These are phyloP conservation scores for Psylliodes chrysocephalus DNA, from an alignment of 2,888 invertebrate species.

Conservation along the genomic window DNA sequence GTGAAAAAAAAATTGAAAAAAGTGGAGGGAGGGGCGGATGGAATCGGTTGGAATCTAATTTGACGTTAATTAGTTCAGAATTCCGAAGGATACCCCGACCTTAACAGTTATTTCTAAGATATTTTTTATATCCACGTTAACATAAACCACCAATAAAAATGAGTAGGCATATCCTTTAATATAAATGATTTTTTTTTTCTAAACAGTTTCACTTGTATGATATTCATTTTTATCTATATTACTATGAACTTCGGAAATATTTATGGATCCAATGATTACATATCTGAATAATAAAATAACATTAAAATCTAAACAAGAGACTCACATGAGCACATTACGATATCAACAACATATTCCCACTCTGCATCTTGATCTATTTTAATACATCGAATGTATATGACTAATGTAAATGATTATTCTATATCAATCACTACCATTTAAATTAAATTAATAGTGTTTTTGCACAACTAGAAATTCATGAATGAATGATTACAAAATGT, in stretches of 20 bases:
- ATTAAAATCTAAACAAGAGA: background rate
- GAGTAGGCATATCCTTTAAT: background rate
- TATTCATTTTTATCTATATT: background rate
- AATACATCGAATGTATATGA: background rate
- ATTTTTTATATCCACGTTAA: no score
- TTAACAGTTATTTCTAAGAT: no score
- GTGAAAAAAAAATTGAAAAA: no score
- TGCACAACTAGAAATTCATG: no score
- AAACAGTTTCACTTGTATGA: background rate
- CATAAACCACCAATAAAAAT: no score
- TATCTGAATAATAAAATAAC: conserved; percentile 1
- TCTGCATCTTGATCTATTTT: background rate
- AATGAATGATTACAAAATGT: no score
- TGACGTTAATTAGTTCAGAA: no score
- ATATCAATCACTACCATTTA: background rate
- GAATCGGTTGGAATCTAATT: no score
- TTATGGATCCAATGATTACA: background rate
- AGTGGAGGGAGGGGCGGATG: no score
- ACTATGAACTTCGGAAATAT: background rate
- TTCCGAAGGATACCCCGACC: no score
- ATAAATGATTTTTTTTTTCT: background rate
- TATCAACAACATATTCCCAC: background rate
- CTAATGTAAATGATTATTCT: background rate
- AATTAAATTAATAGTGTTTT: no score
- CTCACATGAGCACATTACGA: background rate